Conservation (phyloP, 2,113 vertebrate species). For the Sylvietta virens region DNA sequence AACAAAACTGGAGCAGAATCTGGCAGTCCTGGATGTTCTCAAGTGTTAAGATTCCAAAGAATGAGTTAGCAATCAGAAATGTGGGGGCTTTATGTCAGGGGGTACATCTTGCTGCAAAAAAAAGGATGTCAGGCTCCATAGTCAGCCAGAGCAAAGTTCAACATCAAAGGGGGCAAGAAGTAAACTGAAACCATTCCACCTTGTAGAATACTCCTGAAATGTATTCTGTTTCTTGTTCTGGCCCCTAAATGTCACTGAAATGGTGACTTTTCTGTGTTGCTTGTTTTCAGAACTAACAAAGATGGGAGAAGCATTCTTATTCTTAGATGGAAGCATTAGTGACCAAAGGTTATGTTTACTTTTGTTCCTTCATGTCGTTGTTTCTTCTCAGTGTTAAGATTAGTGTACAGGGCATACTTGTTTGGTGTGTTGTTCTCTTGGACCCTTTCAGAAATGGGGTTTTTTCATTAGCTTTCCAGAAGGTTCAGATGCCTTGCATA, state of each 20-base stretch:
- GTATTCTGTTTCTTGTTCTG: not conserved
- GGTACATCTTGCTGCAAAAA: not conserved
- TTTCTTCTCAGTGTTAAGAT: not conserved
- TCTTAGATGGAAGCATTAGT: not conserved
- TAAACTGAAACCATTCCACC: not conserved
- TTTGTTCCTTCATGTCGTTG: not conserved
- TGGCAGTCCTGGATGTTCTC: not conserved
- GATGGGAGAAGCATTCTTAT: not conserved
- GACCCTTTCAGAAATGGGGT: not conserved
- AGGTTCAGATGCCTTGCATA: too few relatives aligned
- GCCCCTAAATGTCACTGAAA: not conserved
- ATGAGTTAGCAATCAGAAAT: not conserved
- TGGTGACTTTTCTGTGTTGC: not conserved
- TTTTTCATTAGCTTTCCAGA: conserved; percentile 46
- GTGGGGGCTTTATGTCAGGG: not conserved
- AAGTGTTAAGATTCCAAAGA: not conserved
- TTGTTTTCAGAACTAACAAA: not conserved
- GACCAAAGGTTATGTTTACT: not conserved
- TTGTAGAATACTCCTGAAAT: not conserved
- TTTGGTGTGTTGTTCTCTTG: not conserved
- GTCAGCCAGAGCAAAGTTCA: not conserved
- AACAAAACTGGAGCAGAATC: not conserved
- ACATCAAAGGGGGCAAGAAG: not conserved
- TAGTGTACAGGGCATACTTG: not conserved
- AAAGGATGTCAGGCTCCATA: not conserved